A percentile compares a stretch with the other conserved stretches of the same genome.
Conservation (phyloP, 2,797 vertebrate species). For the Apodemus agrarius region DNA sequence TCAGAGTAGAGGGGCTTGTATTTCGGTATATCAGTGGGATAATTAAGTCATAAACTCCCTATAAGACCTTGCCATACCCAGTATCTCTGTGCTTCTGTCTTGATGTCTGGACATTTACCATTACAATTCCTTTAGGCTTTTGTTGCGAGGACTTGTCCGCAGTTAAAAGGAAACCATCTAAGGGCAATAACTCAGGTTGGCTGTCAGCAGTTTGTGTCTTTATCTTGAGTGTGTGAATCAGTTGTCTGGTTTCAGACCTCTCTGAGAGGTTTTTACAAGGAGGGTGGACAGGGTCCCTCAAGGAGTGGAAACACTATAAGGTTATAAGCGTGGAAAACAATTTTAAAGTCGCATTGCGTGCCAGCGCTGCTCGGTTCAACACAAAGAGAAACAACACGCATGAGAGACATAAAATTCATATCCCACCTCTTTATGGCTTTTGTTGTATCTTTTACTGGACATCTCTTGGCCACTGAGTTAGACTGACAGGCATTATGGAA, state of each 20-base stretch:
- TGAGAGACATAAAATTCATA: slow-evolving; percentile 8
- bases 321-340: slow-evolving; percentile 34
- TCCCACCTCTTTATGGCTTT: background rate
- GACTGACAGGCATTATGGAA: background rate
- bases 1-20: background rate
- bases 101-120: background rate
- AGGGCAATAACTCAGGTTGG: background rate
- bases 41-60: background rate
- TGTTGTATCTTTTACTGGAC: background rate
- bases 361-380: background rate
- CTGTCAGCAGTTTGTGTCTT: background rate
- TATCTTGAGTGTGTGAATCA: background rate
- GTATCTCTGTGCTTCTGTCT: background rate
- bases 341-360: background rate
- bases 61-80: background rate
- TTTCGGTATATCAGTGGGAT: background rate
- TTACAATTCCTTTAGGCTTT: slow-evolving; percentile 15
- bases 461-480: background rate
- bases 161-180: background rate
- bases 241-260: slow-evolving; percentile 2
- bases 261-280: slow-evolving; percentile 35
- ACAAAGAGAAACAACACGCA: slow-evolving; percentile 9
- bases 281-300: background rate
- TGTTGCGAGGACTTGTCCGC: background rate
- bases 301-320: background rate